Conservation (phyloP, 2,888 invertebrate genomes). For the Lasioglossum vierecki region DNA sequence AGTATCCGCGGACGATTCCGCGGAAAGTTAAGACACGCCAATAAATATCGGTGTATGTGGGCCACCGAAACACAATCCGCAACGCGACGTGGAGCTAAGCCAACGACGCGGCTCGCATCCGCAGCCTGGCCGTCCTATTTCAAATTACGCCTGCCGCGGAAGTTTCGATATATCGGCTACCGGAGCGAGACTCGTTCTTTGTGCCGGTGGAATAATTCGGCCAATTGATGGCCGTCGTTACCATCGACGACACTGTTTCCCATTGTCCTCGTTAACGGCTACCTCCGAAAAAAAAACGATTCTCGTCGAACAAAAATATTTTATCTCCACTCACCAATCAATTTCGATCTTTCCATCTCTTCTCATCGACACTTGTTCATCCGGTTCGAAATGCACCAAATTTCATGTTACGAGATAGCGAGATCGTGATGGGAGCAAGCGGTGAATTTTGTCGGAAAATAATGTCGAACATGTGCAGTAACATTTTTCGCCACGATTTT, state of each 20-base stretch:
- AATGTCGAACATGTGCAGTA: background rate
- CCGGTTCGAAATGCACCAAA: background rate
- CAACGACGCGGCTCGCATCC: conserved; percentile 75
- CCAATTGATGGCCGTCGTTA: conserved; percentile 38
- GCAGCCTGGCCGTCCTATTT: conserved; percentile 67
- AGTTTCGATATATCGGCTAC: conserved; percentile 60
- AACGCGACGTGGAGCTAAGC: conserved; percentile 81
- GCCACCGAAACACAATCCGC: conserved; percentile 77
- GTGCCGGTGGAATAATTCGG: conserved; percentile 40
- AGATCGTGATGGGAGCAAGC: background rate
- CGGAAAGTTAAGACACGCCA: conserved; percentile 64
- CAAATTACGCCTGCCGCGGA: conserved; percentile 70
- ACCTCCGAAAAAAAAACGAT: background rate
- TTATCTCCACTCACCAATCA: background rate
- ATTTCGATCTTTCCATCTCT: background rate
- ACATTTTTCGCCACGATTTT: background rate
- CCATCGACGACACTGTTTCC: conserved; percentile 28
- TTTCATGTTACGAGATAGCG: background rate
- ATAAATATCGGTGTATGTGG: conserved; percentile 77
- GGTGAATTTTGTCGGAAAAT: background rate
- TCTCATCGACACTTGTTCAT: background rate
- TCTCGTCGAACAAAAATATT: background rate
- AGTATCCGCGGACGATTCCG: background rate
- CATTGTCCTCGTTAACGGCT: conserved; percentile 39
- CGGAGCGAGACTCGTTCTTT: conserved; percentile 35